These are phyloP conservation scores for Sylvia atricapilla DNA, from an alignment of 2,113 vertebrate genomes.

Conservation along the genomic window DNA sequence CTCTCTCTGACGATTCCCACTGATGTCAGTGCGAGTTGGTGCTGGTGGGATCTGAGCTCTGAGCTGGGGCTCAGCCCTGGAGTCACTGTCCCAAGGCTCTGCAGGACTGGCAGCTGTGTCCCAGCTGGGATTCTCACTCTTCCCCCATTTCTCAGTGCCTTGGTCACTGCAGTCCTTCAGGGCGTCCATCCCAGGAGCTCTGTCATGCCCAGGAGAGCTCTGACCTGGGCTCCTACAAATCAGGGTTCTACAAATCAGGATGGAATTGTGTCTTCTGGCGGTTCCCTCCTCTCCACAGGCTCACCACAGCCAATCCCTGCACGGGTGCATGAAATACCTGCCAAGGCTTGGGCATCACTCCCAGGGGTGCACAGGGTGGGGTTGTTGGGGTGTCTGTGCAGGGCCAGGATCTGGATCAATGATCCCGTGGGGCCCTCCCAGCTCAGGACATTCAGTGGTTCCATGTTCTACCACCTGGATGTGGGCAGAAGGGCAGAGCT, in stretches of 20 bases:
- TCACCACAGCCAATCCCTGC: background rate
- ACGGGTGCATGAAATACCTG: background rate
- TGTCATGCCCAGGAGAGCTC: background rate
- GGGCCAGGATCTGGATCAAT: background rate
- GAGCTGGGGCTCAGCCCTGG: background rate
- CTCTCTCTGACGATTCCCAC: background rate
- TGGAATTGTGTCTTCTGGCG: background rate
- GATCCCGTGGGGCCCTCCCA: background rate
- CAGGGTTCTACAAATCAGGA: background rate
- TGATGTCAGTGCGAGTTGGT: rapidly evolving
- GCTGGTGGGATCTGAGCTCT: background rate
- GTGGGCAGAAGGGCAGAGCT: background rate
- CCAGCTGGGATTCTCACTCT: background rate
- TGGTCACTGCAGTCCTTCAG: background rate
- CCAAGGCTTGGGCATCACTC: rapidly evolving
- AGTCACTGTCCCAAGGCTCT: background rate
- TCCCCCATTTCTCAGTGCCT: background rate
- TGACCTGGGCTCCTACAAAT: background rate
- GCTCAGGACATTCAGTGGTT: background rate
- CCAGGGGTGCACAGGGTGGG: background rate
- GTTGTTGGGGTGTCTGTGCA: background rate
- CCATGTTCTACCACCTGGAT: background rate
- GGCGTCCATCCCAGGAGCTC: background rate
- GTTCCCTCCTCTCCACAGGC: background rate
- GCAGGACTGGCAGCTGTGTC: background rate